phyloP scores from a whole-genome alignment of 1,140 invertebrate species.

The Drosophila melanica region DNA sequence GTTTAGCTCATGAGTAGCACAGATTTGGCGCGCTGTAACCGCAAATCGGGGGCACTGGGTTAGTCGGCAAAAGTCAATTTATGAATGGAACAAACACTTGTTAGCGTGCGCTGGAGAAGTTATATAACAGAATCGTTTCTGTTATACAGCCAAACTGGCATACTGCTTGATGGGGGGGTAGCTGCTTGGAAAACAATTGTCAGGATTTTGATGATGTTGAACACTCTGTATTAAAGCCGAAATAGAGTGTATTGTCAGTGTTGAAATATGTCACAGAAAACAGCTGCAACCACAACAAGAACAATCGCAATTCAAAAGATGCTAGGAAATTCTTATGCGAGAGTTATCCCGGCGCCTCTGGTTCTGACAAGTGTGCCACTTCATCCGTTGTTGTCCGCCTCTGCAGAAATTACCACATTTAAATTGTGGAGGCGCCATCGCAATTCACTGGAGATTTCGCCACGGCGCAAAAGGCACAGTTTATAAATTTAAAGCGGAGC shows the following conservation, averaged over 20 bases:
- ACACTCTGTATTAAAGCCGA: too few species aligned
- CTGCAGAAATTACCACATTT: slow-evolving; percentile 7
- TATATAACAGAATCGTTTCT: slow-evolving; percentile 13
- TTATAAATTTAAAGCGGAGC: not conserved
- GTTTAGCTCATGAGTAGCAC: slow-evolving; percentile 47
- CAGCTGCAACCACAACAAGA: not conserved
- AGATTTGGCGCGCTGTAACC: slow-evolving; percentile 15
- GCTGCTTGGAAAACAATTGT: not conserved
- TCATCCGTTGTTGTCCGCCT: not conserved
- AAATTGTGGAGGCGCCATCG: not conserved
- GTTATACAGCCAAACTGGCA: slow-evolving; percentile 25
- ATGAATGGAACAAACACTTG: slow-evolving; percentile 81
- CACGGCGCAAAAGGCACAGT: not conserved
- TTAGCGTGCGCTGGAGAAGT: slow-evolving; percentile 65
- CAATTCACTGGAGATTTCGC: not conserved
- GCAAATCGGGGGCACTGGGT: slow-evolving; percentile 44
- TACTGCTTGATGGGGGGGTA: slow-evolving; percentile 11
- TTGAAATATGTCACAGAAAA: too few species aligned
- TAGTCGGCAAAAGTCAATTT: slow-evolving; percentile 54
- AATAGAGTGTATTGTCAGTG: too few species aligned
- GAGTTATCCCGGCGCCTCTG: slow-evolving; percentile 5
- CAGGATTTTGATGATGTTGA: not conserved
- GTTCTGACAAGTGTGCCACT: not conserved
- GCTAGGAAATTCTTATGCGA: not conserved
- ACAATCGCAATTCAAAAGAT: not conserved